Conservation (phyloP, 2,797 vertebrate species). For the Rhynchotus rufescens region DNA sequence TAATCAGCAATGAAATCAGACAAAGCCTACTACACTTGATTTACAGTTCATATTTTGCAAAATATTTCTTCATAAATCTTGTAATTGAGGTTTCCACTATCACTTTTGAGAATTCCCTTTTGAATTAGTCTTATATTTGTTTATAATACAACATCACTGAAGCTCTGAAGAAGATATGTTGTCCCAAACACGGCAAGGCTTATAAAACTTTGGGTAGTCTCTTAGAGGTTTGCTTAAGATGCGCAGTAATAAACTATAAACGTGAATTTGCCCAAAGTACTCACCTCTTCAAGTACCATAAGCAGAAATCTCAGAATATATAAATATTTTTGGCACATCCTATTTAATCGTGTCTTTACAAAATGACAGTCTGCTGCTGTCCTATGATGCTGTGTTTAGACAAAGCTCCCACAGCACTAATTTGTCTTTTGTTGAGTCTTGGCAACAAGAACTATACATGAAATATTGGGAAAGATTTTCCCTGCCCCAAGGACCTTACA, state of each 20-base stretch:
- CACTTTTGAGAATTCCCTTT: background rate
- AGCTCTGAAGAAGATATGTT: background rate
- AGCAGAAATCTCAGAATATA: background rate
- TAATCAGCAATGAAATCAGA: background rate
- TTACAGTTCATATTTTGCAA: constrained; percentile 3
- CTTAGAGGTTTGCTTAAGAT: background rate
- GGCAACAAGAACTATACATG: background rate
- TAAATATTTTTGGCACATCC: background rate
- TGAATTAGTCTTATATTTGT: background rate
- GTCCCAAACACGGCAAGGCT: background rate
- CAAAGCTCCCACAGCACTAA: background rate
- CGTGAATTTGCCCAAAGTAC: background rate
- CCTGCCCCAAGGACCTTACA: background rate
- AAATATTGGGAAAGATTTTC: background rate
- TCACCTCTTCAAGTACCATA: background rate
- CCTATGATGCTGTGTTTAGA: background rate
- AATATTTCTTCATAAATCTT: background rate
- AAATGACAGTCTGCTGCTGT: background rate
- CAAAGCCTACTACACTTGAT: background rate
- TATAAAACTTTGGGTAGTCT: background rate
- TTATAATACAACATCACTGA: background rate
- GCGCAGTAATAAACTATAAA: background rate
- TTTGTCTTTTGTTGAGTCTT: background rate
- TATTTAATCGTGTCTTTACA: background rate
- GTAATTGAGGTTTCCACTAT: background rate